A percentile compares a stretch with the other conserved stretches of the same genome.
Evolutionary conservation across 2,888 invertebrate species (phyloP).

Genomic region (Toxonevra muliebris): DNA sequence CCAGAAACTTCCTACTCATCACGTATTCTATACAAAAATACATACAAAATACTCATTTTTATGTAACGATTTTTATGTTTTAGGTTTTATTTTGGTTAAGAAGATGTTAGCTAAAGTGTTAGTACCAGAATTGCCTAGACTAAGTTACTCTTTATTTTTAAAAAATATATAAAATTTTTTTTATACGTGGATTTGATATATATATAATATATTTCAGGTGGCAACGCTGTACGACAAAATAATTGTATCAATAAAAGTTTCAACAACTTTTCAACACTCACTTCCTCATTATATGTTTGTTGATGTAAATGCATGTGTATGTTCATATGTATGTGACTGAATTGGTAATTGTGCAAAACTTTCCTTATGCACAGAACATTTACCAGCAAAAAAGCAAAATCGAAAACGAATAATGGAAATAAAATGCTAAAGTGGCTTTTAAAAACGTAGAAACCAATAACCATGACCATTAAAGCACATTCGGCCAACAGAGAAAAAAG

Average conservation of each 20-base stretch:
- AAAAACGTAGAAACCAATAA: constrained; percentile 24
- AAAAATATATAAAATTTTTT: too few species aligned
- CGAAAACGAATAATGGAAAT: too few species aligned
- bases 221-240: too few species aligned
- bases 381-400: constrained; percentile 1
- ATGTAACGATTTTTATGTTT: not conserved
- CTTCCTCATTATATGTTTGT: too few species aligned
- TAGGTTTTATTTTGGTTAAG: constrained; percentile 18
- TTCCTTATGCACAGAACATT: constrained; percentile 15
- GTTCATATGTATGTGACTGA: not conserved
- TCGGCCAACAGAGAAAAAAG: constrained; percentile 9
- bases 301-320: too few species aligned
- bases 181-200: too few species aligned
- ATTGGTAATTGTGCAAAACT: constrained; percentile 17
- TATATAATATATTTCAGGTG: too few species aligned
- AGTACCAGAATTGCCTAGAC: too few species aligned
- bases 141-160: too few species aligned
- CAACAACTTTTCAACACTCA: constrained; percentile 13
- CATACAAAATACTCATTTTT: too few species aligned
- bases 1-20: not conserved
- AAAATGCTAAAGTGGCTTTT: constrained; percentile 15
- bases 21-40: constrained; percentile 1
- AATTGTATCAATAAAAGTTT: constrained; percentile 8
- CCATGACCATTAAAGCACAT: constrained; percentile 24
- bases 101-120: too few species aligned